phyloP scores from a whole-genome alignment of 2,797 vertebrate species.

The Allobates femoralis region DNA sequence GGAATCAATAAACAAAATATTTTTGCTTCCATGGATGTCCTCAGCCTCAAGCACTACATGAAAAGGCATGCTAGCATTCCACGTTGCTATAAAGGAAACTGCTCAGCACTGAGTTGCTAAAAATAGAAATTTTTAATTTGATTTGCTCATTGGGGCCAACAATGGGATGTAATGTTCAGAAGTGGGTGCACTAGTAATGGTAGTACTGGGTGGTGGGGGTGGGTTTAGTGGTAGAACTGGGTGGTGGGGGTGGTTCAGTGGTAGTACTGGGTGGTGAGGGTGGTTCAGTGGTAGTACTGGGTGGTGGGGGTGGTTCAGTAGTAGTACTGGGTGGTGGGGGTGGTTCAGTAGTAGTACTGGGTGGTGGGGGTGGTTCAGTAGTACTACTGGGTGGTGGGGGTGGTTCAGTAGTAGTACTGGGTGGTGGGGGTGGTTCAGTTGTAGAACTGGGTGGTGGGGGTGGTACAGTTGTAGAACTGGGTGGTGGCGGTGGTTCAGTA shows the following conservation, averaged over 20 bases:
- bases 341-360: neutral
- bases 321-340: too few relatives aligned
- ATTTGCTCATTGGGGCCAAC: neutral
- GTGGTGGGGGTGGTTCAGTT: neutral
- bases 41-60: constrained; percentile 11
- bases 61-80: neutral
- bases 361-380: too few relatives aligned
- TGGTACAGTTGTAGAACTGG: neutral
- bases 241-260: too few relatives aligned
- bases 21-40: too few relatives aligned
- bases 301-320: neutral
- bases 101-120: neutral
- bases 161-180: neutral
- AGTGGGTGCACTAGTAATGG: neutral
- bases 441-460: neutral
- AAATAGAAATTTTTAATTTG: constrained; percentile 28
- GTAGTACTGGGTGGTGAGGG: too few relatives aligned
- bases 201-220: neutral
- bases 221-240: neutral
- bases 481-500: neutral
- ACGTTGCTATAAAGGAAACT: neutral
- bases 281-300: neutral
- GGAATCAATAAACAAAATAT: too few relatives aligned
- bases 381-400: too few relatives aligned
- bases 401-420: neutral